Evolutionary conservation across 2,888 invertebrate species (phyloP), one percentile per base, ranked within the genome.

Genomic region (Pheosia gnoma): DNA sequence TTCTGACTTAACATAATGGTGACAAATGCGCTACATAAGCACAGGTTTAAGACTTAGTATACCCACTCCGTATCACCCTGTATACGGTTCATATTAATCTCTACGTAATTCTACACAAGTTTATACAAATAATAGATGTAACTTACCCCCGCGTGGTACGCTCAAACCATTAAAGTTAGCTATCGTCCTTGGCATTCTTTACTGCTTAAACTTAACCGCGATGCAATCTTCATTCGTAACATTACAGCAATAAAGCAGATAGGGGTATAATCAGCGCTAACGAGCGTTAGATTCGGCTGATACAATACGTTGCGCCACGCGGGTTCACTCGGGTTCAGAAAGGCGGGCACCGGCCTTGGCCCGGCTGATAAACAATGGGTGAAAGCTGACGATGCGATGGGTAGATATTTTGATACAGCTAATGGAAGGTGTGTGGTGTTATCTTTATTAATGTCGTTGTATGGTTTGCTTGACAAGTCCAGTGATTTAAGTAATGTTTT

Each of bases 271-370:
- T 79, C 70, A 69, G 43, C 56, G 52, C 63, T 71, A 77, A 72
- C 68, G 67, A 74, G 63, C 54, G 45, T 69, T 70, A 67, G 66
- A 72, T 68, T 66, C 60, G 45, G 59, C 39, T 52, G 70, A 69
- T 74, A 66, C 59, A 59, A 53, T 69, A 60, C 70, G 67, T 77
- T 70, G 67, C 63, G 71, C 70, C 70, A 62, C 72, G 67, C 64
- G 63, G 61, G 75, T 70, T 75, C 73, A 77, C 68, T 66, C 83
- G 86, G 82, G 88, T 86, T 87, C 87, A 86, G 74, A 25, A 54
- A 63, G 58, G 57, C 59, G 68, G 61, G 80, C 84, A 86, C 86
- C 80, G 86, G 83, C 90, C 91, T 91, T 91, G 91, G 87, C 91
- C 67, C 75, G 74, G 70, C 70, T 78, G 81, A 82, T 86, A 85